Percentiles rank a stretch among this genome's conserved stretches.
Conservation (phyloP, 2,113 vertebrate species). For the Centropus unirufus region DNA sequence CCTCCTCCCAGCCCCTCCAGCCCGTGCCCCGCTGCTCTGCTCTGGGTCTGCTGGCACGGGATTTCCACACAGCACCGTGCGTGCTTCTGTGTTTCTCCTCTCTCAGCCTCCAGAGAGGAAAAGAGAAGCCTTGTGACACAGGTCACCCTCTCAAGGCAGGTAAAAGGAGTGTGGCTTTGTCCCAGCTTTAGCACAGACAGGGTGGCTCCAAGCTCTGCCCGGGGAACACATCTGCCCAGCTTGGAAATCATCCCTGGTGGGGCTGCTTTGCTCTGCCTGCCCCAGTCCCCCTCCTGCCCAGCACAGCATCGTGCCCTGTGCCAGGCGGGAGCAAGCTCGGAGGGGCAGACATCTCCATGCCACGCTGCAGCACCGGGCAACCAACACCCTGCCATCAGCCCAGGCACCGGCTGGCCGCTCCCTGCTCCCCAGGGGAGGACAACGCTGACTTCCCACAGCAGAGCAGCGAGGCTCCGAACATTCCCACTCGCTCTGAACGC, state of each 20-base stretch:
- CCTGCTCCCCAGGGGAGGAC: background rate
- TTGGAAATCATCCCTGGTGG: background rate
- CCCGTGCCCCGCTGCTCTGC: background rate
- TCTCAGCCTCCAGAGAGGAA: fast-evolving
- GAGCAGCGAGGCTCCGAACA: background rate
- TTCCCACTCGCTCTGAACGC: too few relatives aligned
- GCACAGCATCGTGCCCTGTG: fast-evolving
- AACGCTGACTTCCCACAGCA: background rate
- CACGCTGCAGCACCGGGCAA: background rate
- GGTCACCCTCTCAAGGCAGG: too few relatives aligned
- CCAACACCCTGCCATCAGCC: background rate
- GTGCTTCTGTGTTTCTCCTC: background rate
- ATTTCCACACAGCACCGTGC: background rate
- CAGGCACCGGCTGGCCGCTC: background rate
- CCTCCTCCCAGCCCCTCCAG: background rate
- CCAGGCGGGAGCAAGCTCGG: background rate
- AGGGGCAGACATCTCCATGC: background rate
- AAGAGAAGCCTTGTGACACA: background rate
- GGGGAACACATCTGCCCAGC: background rate
- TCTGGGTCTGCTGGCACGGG: background rate
- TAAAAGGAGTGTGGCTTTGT: background rate
- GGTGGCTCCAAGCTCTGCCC: background rate
- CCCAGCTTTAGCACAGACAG: fast-evolving
- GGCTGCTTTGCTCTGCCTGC: background rate
- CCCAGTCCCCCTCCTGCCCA: fast-evolving